A percentile compares a stretch with the other conserved stretches of the same genome.
phyloP scores from a whole-genome alignment of 2,797 vertebrate genomes.

The Enteromius viviparus region DNA sequence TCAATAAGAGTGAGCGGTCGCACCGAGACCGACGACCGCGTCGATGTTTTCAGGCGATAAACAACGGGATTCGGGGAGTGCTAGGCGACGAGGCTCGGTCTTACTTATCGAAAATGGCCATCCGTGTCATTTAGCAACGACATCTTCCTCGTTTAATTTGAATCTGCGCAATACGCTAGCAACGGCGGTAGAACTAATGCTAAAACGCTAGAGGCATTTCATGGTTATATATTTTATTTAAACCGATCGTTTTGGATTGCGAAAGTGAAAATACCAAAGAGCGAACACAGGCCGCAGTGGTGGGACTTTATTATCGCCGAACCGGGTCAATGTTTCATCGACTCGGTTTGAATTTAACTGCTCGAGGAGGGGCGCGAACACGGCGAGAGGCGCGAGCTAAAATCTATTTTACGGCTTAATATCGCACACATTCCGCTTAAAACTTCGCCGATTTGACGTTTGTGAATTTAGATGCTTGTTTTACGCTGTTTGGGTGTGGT shows the following conservation, averaged over 20 bases:
- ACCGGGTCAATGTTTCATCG: slow-evolving; percentile 35
- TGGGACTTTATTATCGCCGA: slow-evolving; percentile 27
- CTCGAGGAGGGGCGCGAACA: slow-evolving; percentile 60
- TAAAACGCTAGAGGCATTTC: neutral
- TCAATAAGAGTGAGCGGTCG: slow-evolving; percentile 69
- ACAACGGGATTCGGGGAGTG: neutral
- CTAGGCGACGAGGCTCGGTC: neutral
- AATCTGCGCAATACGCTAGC: slow-evolving; percentile 51
- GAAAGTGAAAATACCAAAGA: neutral
- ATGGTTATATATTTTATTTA: neutral
- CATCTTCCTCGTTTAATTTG: slow-evolving; percentile 63
- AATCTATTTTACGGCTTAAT: neutral
- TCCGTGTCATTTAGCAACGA: slow-evolving; percentile 47
- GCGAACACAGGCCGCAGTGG: neutral
- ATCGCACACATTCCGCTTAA: neutral
- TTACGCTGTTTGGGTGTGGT: neutral
- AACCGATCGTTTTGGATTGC: neutral
- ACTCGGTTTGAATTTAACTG: slow-evolving; percentile 53
- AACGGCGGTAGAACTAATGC: slow-evolving; percentile 33
- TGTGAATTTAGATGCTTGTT: neutral
- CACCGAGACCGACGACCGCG: slow-evolving; percentile 26
- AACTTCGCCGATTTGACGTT: neutral
- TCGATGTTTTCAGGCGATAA: neutral
- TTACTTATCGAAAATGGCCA: slow-evolving; percentile 42
- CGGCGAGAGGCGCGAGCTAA: neutral